Percentiles rank a stretch among this genome's conserved stretches.
These are phyloP conservation scores for Megatriorchis doriae DNA, from an alignment of 2,113 vertebrate genomes.

Conservation along the genomic window DNA sequence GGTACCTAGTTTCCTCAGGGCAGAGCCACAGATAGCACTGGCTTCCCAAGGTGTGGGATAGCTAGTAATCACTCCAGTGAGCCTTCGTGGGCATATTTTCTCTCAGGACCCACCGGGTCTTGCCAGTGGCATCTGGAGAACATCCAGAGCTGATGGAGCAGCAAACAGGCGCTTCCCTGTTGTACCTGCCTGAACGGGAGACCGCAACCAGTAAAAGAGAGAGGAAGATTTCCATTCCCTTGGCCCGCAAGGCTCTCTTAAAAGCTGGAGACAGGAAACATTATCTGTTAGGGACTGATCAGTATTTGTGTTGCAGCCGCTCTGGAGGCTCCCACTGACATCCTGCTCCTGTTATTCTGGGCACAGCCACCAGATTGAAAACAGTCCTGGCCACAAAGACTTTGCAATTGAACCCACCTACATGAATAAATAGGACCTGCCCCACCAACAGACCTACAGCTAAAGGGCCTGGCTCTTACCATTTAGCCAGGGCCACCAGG, in stretches of 20 bases:
- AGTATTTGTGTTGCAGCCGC: background rate
- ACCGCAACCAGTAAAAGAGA: background rate
- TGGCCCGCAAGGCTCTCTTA: background rate
- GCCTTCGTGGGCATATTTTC: background rate
- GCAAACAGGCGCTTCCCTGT: background rate
- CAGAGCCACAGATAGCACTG: background rate
- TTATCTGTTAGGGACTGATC: constrained; percentile 26
- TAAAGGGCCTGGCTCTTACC: background rate
- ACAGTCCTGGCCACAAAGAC: background rate
- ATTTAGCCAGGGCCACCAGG: background rate
- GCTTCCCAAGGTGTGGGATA: background rate
- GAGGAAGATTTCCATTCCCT: background rate
- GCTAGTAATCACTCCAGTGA: background rate
- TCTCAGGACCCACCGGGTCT: background rate
- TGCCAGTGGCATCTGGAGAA: background rate
- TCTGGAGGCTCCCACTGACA: constrained; percentile 46
- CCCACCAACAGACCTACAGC: background rate
- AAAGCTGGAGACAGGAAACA: constrained; percentile 40
- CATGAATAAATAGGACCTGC: background rate
- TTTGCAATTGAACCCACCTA: background rate
- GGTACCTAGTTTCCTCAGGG: background rate
- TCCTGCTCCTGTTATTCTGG: constrained; percentile 63
- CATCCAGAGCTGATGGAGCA: background rate
- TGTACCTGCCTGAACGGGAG: background rate
- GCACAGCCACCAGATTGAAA: constrained; percentile 29